Evolutionary conservation across 1,140 invertebrate genomes (phyloP).

Genomic region (Chironomus tepperi): DNA sequence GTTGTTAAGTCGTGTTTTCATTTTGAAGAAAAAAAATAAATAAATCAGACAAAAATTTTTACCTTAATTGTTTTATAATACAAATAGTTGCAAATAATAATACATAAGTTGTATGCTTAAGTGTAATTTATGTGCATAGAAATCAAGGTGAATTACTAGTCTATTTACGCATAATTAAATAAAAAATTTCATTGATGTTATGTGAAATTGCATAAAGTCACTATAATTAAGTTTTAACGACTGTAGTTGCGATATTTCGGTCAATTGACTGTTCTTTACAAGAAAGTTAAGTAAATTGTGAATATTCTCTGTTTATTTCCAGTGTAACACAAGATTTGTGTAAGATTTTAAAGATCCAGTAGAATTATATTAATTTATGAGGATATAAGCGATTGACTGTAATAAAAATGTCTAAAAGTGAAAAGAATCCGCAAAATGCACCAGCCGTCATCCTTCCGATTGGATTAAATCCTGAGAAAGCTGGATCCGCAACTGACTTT

Average conservation of each 20-base stretch:
- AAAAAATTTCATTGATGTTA: background rate
- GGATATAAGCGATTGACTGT: background rate
- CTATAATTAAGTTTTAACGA: too few relatives aligned
- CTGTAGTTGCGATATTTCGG: background rate
- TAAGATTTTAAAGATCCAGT: background rate
- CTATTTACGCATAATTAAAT: background rate
- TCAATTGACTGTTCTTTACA: background rate
- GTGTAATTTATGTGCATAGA: background rate
- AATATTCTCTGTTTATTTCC: background rate
- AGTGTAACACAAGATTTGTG: background rate
- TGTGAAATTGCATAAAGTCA: background rate
- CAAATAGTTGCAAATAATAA: too few relatives aligned
- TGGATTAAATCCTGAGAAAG: background rate
- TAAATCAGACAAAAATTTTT: too few relatives aligned
- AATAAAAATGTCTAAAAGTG: background rate
- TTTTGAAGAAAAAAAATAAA: too few relatives aligned
- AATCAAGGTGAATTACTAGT: slow-evolving; percentile 3
- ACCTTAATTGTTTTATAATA: too few relatives aligned
- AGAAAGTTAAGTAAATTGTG: background rate
- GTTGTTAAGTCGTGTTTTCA: background rate
- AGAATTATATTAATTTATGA: background rate
- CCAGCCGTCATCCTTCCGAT: background rate
- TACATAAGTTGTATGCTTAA: background rate
- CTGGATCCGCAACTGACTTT: slow-evolving; percentile 1
- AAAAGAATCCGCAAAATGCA: background rate